phyloP scores from a whole-genome alignment of 1,140 invertebrate species.

The Papilio xuthus region DNA sequence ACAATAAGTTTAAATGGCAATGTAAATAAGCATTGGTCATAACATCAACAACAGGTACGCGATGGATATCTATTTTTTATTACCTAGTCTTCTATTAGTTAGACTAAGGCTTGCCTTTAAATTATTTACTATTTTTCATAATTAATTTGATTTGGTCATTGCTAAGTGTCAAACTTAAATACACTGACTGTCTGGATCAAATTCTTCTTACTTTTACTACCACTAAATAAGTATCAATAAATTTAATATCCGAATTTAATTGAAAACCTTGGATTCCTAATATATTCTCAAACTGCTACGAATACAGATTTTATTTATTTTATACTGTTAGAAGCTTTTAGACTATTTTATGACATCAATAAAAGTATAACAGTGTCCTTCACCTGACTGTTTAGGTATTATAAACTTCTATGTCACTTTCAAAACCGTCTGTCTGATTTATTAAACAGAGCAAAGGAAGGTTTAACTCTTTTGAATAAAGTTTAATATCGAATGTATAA shows the following conservation, averaged over 20 bases:
- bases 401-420: slow-evolving; percentile 37
- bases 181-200: background rate
- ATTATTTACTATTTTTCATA: background rate
- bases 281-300: slow-evolving; percentile 5
- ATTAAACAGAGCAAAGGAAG: slow-evolving; percentile 1
- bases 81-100: background rate
- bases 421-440: slow-evolving; percentile 36
- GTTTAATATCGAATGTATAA: slow-evolving; percentile 10
- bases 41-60: background rate
- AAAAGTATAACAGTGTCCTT: slow-evolving; percentile 34
- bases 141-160: too few relatives aligned
- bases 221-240: background rate
- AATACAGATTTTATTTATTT: slow-evolving; percentile 34
- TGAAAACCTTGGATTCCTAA: background rate
- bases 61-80: too few relatives aligned
- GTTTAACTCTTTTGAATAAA: slow-evolving; percentile 1
- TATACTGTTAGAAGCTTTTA: background rate
- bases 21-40: background rate
- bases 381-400: slow-evolving; percentile 38
- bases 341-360: slow-evolving; percentile 29
- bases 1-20: background rate
- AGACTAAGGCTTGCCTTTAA: background rate
- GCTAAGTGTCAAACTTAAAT: background rate
- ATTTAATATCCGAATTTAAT: too few relatives aligned
- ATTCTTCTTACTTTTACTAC: background rate